Percentiles rank a stretch among this genome's conserved stretches.
These are phyloP conservation scores for Drosophila triauraria DNA, from an alignment of 1,140 invertebrate genomes.

Conservation along the genomic window DNA sequence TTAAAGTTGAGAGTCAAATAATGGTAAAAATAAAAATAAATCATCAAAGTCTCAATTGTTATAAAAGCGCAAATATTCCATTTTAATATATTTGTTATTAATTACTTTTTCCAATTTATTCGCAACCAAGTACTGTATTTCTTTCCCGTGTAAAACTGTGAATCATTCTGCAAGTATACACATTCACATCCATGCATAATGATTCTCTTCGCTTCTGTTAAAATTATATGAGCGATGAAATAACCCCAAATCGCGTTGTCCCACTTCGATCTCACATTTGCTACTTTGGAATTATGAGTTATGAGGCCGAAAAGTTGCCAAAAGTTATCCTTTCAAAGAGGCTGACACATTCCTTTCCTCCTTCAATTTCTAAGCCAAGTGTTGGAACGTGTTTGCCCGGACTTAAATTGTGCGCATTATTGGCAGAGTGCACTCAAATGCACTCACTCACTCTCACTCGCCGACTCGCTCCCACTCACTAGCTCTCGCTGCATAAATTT, in stretches of 20 bases:
- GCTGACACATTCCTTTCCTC: constrained; percentile 35
- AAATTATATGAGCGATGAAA: constrained; percentile 43
- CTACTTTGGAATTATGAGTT: constrained; percentile 54
- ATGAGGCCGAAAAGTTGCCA: constrained; percentile 38
- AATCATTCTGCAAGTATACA: constrained; percentile 13
- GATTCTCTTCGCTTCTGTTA: constrained; percentile 43
- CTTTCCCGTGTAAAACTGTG: not conserved
- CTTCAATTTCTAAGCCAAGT: constrained; percentile 52
- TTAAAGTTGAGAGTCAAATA: too few relatives aligned
- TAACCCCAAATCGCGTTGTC: constrained; percentile 6
- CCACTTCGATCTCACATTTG: constrained; percentile 45
- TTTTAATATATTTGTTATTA: not conserved
- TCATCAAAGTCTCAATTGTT: too few relatives aligned
- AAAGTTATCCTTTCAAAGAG: constrained; percentile 26
- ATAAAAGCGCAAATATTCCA: too few relatives aligned
- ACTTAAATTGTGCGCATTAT: constrained; percentile 83
- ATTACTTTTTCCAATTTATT: not conserved
- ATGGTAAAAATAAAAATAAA: too few relatives aligned
- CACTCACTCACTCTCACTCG: constrained; percentile 40
- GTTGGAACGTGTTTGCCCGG: constrained; percentile 59
- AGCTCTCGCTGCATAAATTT: constrained; percentile 67
- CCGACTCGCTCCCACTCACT: constrained; percentile 20
- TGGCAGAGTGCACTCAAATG: constrained; percentile 79
- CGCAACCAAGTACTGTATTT: not conserved
- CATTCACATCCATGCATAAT: constrained; percentile 45